Base-by-base conservation (phyloP, 2,888 invertebrate genomes). In the Dynastes tityus region DNA sequence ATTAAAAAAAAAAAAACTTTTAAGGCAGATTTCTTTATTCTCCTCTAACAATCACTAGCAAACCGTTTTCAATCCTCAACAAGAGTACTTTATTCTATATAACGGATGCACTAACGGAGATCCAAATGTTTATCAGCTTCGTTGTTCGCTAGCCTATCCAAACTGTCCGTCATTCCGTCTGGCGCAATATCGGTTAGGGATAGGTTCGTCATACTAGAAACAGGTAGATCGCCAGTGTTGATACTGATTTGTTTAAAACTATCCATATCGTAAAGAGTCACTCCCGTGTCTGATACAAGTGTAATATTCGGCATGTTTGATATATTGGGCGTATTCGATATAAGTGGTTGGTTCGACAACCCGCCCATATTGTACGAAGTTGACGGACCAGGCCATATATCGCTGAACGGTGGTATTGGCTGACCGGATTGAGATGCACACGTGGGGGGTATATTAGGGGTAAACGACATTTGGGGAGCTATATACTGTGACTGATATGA, bases 101-200 rank as follows among this genome's bases (percentile, higher is more conserved):
- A 37, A 9, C 32, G 13, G 2, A 32, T 51, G 0, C 58, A 58
- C 9, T 78, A 51, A 27, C 32, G 49, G 3, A 64, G 71, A 13
- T 53, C n/a, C 22, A 78, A 77, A 61, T 79, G 79, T 65, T 58
- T 89, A 78, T 90, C 89, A 58, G 89, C 87, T 40, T 89, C 88
- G 55, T 84, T 89, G 74, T 89, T 89, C 1, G 90, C 89, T 73
- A 91, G 84, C 81, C 89, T 88, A n/a, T 90, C 90, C 80, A 91
- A 90, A 84, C 91, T 91, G 80, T 92, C 91, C 2, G 90, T 90
- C 90, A 91, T 91, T 83, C 89, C 90, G 74, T 86, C 83, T n/a
- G 76, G 32, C n/a, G 63, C 55, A 45, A 78, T 11, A 77, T 91
- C 91, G 1, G 88, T 88, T 77, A 91, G 84, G 0, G 89, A 90